These are phyloP conservation scores for Umimayanthus chanpuru DNA, from an alignment of 92 coral and sea anemone species.

Conservation along the genomic window DNA sequence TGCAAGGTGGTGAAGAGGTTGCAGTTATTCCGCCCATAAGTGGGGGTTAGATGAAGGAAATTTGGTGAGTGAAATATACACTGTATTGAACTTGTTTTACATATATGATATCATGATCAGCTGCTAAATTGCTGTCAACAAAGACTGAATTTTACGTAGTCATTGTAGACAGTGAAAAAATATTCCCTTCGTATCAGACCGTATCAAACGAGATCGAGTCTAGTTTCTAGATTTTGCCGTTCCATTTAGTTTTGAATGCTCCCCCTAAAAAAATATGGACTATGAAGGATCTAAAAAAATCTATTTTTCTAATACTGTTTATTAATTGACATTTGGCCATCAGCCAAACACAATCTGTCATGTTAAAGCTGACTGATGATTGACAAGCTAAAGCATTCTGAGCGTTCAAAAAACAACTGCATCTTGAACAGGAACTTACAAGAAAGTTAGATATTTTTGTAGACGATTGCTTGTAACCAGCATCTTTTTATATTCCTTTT, in stretches of 20 bases:
- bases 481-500: not conserved
- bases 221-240: not conserved
- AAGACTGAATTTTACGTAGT: not conserved
- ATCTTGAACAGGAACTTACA: not conserved
- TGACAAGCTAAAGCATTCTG: not conserved
- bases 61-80: conserved; percentile 35
- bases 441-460: not conserved
- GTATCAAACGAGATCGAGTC: not conserved
- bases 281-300: not conserved
- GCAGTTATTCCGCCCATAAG: conserved; percentile 98
- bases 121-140: not conserved
- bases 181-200: not conserved
- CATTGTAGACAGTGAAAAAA: not conserved
- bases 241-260: not conserved
- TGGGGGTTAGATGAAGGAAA: conserved; percentile 75
- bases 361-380: not conserved
- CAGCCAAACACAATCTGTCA: not conserved
- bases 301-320: not conserved
- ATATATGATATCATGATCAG: not conserved
- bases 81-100: not conserved
- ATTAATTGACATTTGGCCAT: not conserved
- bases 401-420: not conserved
- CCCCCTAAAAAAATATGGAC: not conserved
- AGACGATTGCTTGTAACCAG: not conserved
- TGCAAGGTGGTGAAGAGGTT: conserved; percentile 80